These are phyloP conservation scores for Naja naja DNA, from an alignment of 2,113 vertebrate species.

Conservation along the genomic window DNA sequence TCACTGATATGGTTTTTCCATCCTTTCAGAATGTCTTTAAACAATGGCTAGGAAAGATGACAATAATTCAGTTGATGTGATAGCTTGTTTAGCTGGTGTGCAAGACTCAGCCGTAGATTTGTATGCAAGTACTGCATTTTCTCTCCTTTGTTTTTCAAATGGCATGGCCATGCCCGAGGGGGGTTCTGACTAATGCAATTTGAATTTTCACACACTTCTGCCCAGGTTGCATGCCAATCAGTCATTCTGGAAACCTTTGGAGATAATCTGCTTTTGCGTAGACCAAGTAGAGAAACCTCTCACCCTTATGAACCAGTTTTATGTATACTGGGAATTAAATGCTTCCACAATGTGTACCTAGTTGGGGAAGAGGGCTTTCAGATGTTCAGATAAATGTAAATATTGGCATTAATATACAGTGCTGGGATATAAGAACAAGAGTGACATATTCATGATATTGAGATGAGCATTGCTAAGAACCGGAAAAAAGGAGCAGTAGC, in stretches of 20 bases:
- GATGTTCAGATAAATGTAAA: background rate
- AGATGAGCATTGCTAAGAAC: background rate
- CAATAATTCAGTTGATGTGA: background rate
- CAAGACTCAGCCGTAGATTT: background rate
- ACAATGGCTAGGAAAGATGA: background rate
- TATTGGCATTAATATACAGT: background rate
- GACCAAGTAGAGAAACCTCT: background rate
- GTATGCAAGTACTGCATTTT: background rate
- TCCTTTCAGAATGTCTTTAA: background rate
- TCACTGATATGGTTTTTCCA: background rate
- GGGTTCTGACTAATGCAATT: background rate
- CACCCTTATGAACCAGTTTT: background rate
- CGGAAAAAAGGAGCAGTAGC: background rate
- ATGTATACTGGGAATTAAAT: background rate
- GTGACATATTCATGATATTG: background rate
- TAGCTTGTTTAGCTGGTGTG: background rate
- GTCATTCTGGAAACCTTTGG: background rate
- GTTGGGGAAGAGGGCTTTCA: background rate
- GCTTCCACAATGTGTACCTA: background rate
- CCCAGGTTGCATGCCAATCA: background rate
- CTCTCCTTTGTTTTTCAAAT: background rate
- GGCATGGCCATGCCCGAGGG: background rate
- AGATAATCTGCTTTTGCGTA: background rate
- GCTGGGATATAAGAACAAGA: background rate
- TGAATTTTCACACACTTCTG: background rate